Conservation (phyloP, 2,888 invertebrate species). For the Mesorhabditis spiculigera region DNA sequence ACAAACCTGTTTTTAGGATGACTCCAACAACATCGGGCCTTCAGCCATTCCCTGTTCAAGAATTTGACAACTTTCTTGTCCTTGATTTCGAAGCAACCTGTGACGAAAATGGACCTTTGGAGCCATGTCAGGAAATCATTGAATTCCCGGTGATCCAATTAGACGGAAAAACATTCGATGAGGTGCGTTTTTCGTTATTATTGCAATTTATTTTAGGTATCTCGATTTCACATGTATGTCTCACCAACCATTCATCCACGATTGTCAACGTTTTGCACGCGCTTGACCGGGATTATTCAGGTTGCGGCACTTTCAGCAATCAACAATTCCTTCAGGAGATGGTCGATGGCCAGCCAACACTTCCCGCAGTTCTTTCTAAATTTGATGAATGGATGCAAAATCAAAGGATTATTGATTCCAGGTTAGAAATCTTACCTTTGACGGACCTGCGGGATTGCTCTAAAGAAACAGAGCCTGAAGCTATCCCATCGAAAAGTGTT, state of each 20-base stretch:
- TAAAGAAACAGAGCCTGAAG: no score
- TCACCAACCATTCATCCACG: constrained; percentile 63
- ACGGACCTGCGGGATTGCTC: neutral
- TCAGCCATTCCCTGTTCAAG: constrained; percentile 10
- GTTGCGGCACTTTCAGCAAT: constrained; percentile 1
- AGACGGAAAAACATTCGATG: constrained; percentile 62
- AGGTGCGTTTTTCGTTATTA: constrained; percentile 51
- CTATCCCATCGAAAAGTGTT: neutral
- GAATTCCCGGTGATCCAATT: constrained; percentile 68
- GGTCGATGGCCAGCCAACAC: constrained; percentile 62
- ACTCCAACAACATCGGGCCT: neutral
- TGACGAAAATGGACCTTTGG: constrained; percentile 42
- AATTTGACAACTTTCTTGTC: constrained; percentile 67
- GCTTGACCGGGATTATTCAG: constrained; percentile 56
- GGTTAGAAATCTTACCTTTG: neutral
- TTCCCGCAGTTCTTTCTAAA: constrained; percentile 61
- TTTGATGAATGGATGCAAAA: constrained; percentile 19
- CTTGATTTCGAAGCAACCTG: constrained; percentile 70
- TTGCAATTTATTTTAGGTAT: neutral
- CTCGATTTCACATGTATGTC: constrained; percentile 66
- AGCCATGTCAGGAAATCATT: constrained; percentile 66
- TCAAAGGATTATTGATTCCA: constrained; percentile 11
- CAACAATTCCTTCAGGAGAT: constrained; percentile 59
- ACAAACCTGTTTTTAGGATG: neutral
- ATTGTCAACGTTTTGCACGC: constrained; percentile 65